phyloP scores from a whole-genome alignment of 1,140 invertebrate genomes.

The Melanaphis sacchari region DNA sequence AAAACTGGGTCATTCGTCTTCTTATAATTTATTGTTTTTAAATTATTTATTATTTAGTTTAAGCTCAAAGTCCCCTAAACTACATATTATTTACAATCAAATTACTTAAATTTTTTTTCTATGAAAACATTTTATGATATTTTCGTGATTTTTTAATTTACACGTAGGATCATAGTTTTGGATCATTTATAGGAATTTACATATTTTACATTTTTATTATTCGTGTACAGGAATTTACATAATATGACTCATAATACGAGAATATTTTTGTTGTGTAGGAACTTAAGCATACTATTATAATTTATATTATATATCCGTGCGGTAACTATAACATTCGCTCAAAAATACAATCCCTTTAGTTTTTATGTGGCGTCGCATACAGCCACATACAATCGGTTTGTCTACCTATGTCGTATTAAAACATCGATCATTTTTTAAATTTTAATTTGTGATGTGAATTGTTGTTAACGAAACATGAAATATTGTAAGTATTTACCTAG shows the following conservation, averaged over 20 bases:
- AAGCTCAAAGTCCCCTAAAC: too few species aligned
- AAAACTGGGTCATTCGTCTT: too few species aligned
- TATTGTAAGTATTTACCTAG: background rate
- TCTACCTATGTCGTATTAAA: background rate
- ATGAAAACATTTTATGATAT: too few species aligned
- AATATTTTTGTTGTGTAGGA: too few species aligned
- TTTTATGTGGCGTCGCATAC: too few species aligned
- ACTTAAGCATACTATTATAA: background rate
- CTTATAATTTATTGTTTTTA: too few species aligned
- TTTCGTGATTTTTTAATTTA: background rate
- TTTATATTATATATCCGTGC: background rate
- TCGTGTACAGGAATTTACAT: too few species aligned
- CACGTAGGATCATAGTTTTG: background rate
- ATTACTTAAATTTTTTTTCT: too few species aligned
- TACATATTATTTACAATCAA: too few species aligned
- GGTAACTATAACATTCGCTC: too few species aligned
- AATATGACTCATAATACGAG: background rate
- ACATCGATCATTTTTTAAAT: background rate
- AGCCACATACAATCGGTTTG: background rate
- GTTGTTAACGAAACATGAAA: background rate
- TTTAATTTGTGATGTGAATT: background rate
- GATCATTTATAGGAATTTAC: background rate
- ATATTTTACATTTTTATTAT: too few species aligned
- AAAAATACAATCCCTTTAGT: background rate
- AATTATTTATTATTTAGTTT: too few species aligned